These are phyloP conservation scores for Cliona cf. orientalis DNA, from an alignment of 37 sponge, comb jelly and placozoan genomes.

Conservation along the genomic window DNA sequence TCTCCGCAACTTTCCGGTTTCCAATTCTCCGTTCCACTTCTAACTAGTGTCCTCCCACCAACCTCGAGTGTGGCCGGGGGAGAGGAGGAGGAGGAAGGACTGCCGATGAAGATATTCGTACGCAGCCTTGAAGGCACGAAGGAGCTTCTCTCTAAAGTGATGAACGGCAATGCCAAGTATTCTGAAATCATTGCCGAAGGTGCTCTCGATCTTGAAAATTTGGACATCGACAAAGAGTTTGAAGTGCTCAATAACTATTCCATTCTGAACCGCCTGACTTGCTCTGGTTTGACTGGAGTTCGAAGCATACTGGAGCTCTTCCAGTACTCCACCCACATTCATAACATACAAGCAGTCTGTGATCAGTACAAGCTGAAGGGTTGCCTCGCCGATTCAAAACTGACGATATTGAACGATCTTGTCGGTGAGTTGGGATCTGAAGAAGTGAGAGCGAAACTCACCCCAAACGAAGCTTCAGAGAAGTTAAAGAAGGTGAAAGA, in stretches of 20 bases:
- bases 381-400: conserved; percentile 29
- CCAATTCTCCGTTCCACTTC: background rate
- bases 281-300: conserved; percentile 46
- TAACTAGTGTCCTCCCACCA: background rate
- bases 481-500: conserved; percentile 35
- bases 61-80: background rate
- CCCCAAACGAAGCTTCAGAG: conserved; percentile 23
- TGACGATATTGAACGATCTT: conserved; percentile 17
- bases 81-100: background rate
- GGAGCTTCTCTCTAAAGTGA: conserved; percentile 34
- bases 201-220: conserved; percentile 13
- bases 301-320: conserved; percentile 57
- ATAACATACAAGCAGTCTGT: conserved; percentile 53
- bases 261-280: no score
- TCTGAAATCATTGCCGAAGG: conserved; percentile 54
- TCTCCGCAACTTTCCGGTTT: background rate
- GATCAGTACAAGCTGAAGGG: conserved; percentile 47
- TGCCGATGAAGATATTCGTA: background rate
- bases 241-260: conserved; percentile 6
- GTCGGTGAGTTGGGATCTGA: conserved; percentile 8
- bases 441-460: conserved; percentile 31
- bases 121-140: background rate
- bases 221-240: conserved; percentile 55
- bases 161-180: conserved; percentile 61
- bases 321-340: conserved; percentile 60